Conservation (phyloP, 2,888 invertebrate species). For the Crepidodera aurea region DNA sequence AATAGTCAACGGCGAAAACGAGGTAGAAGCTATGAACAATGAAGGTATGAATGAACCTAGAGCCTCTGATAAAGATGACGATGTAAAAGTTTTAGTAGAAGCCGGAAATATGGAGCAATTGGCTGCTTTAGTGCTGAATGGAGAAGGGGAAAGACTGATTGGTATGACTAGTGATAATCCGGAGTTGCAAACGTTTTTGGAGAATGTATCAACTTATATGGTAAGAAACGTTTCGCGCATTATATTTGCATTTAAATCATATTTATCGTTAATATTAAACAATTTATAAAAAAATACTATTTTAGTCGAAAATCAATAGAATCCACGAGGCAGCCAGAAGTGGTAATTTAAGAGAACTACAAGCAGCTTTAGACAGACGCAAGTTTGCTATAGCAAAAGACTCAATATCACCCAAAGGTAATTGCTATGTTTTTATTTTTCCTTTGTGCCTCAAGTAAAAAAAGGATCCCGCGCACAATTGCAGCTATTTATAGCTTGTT, state of each 20-base stretch:
- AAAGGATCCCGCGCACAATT: background rate
- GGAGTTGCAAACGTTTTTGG: conserved; percentile 86
- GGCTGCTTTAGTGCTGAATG: conserved; percentile 87
- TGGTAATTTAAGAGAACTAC: conserved; percentile 84
- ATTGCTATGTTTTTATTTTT: background rate
- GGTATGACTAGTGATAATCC: conserved; percentile 75
- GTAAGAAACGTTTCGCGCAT: conserved; percentile 62
- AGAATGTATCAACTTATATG: conserved; percentile 88
- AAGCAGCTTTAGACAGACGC: conserved; percentile 85
- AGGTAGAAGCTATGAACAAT: conserved; percentile 61
- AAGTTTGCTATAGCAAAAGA: conserved; percentile 92
- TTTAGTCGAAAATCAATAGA: conserved; percentile 85
- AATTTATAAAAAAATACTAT: too few species aligned
- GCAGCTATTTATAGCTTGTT: background rate
- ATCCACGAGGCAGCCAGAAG: conserved; percentile 87
- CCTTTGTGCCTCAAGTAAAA: background rate
- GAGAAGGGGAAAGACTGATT: conserved; percentile 81
- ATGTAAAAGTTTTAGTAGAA: conserved; percentile 71
- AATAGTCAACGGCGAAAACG: conserved; percentile 59
- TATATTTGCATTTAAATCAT: too few species aligned
- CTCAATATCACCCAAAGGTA: conserved; percentile 74
- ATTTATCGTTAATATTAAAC: too few species aligned
- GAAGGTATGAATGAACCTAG: conserved; percentile 64
- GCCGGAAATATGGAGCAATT: conserved; percentile 88
- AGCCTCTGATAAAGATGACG: conserved; percentile 65